Base-by-base conservation (phyloP, 2,797 vertebrate species). In the Carapus acus region DNA sequence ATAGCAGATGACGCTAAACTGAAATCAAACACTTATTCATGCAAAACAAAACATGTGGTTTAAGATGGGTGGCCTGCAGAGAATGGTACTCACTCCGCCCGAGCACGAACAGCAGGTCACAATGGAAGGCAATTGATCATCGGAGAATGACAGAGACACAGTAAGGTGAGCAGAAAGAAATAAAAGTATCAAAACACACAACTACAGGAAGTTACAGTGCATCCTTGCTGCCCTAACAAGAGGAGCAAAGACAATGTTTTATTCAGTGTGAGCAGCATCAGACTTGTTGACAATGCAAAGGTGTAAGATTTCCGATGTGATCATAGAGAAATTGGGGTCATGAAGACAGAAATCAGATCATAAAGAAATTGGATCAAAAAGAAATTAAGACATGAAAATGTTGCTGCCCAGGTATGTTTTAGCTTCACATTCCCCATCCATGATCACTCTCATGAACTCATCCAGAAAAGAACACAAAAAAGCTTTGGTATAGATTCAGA, bases 1-100 rank as follows among this genome's bases (percentile, higher is more conserved):
- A 58, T 66, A 69, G 54, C 73, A 63, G 68, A 78, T 72, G 68
- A 76, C 51, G 69, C 78, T 76, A 49, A 74, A 80, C 74, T 79
- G 72, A 85, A 81, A 81, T 83, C 74, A 85, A 85, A 87, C 91
- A 92, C 91, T 88, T 92, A 92, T 88, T 90, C 88, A 91, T 89
- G 89, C 89, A 92, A 87, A 88, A 87, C 87, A 85, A 87, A 86
- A 78, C 74, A 74, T 67, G 76, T 77, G 80, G 88, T 77, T 82
- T 85, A 83, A 84, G 88, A 87, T 47, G 24, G n/a, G 84, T 73
- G 82, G 0, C 76, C 79, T 74, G 80, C 83, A 80, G 84, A 87
- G 83, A 76, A 82, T 76, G 81, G 85, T 73, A 83, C 85, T 87
- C 88, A 86, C 86, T 87, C 91, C 85, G 84, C 85, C 72, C 86